phyloP scores from a whole-genome alignment of 2,888 invertebrate species.

The Hermodice carunculata region DNA sequence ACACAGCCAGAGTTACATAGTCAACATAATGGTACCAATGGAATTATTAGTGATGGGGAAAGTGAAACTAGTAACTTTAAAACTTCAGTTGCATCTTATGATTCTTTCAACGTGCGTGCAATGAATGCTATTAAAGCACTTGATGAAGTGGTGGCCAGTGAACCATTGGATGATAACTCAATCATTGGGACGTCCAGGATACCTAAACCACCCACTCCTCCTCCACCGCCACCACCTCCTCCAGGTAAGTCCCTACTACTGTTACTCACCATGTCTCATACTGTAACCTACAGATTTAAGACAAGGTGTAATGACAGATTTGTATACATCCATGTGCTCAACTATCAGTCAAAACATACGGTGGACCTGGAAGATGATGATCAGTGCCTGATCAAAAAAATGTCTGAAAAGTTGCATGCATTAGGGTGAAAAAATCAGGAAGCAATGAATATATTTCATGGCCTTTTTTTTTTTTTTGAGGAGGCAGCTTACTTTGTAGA shows the following conservation, averaged over 20 bases:
- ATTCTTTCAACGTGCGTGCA: constrained; percentile 55
- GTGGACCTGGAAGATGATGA: no score
- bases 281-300: not conserved
- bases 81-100: constrained; percentile 32
- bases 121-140: constrained; percentile 60
- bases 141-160: constrained; percentile 63
- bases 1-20: no score
- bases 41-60: constrained; percentile 11
- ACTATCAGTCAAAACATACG: no score
- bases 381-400: no score
- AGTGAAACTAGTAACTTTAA: constrained; percentile 13
- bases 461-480: no score
- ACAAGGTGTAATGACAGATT: no score
- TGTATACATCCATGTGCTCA: no score
- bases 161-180: constrained; percentile 28
- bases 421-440: no score
- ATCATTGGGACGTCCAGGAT: not conserved
- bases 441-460: no score
- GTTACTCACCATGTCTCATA: not conserved
- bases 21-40: constrained; percentile 4
- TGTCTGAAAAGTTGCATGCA: no score
- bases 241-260: constrained; percentile 17
- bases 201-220: constrained; percentile 16
- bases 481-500: no score
- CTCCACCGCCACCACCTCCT: constrained; percentile 39